These are phyloP conservation scores for Monochamus alternatus DNA, from an alignment of 2,888 invertebrate genomes.

Conservation along the genomic window DNA sequence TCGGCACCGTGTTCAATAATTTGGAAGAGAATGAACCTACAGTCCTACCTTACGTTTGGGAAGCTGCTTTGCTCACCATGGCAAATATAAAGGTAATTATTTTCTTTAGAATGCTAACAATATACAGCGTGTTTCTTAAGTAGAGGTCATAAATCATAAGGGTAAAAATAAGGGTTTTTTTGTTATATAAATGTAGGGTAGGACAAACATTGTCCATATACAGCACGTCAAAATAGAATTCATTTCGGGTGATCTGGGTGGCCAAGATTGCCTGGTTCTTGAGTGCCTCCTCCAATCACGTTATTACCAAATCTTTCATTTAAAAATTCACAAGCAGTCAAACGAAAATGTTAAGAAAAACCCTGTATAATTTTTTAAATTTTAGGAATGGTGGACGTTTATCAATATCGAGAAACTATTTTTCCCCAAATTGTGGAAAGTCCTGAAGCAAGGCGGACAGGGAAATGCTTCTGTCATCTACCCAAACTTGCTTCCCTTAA, in stretches of 20 bases:
- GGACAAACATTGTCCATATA: no score
- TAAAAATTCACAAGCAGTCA: no score
- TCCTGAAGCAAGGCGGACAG: slow-evolving; percentile 82
- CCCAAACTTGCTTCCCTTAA: slow-evolving; percentile 83
- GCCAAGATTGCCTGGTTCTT: no score
- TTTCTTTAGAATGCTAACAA: slow-evolving; percentile 8
- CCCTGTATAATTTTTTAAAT: slow-evolving; percentile 45
- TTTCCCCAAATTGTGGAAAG: slow-evolving; percentile 79
- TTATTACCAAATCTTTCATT: no score
- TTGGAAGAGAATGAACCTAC: slow-evolving; percentile 81
- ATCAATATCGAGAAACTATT: slow-evolving; percentile 84
- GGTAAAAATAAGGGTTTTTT: no score
- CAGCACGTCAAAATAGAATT: no score
- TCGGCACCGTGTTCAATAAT: slow-evolving; percentile 76
- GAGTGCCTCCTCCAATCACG: no score
- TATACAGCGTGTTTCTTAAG: background rate
- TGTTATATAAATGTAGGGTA: no score
- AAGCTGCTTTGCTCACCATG: slow-evolving; percentile 78
- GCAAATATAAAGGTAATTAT: slow-evolving; percentile 73
- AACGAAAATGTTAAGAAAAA: no score
- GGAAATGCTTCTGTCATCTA: slow-evolving; percentile 83
- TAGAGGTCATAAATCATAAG: no score
- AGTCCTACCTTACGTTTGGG: slow-evolving; percentile 82
- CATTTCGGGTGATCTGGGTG: no score
- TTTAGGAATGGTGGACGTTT: slow-evolving; percentile 81